phyloP scores from a whole-genome alignment of 2,113 vertebrate species.

The Sylvilagus bachmani region DNA sequence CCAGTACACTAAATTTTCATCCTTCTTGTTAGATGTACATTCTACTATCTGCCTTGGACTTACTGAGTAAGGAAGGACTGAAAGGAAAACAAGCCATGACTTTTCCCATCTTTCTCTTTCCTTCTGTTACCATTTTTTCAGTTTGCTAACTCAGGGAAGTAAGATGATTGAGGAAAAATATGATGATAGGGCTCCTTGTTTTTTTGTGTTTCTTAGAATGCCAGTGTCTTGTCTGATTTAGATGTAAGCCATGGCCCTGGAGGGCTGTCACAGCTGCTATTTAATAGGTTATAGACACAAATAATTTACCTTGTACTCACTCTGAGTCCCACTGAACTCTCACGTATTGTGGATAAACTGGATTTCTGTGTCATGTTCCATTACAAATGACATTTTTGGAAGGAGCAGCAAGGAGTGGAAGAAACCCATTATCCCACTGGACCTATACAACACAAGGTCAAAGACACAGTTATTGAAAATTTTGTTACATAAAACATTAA shows the following conservation, averaged over 20 bases:
- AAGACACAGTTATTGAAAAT: background rate
- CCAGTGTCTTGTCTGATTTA: background rate
- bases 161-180: background rate
- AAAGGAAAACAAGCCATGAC: background rate
- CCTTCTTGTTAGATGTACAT: background rate
- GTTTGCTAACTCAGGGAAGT: conserved; percentile 18
- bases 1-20: too few relatives aligned
- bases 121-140: background rate
- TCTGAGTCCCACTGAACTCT: background rate
- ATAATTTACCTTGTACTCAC: background rate
- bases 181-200: background rate
- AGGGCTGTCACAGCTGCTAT: background rate
- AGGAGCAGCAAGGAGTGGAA: background rate
- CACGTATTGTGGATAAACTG: too few relatives aligned
- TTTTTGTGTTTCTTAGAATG: background rate
- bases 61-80: background rate
- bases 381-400: background rate
- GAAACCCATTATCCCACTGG: background rate
- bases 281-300: background rate
- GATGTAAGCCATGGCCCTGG: background rate
- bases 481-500: background rate
- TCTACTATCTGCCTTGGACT: background rate
- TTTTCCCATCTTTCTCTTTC: background rate
- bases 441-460: background rate
- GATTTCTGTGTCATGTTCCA: background rate